Conservation (phyloP, 2,797 vertebrate species). For the Myoxocephalus aenaeus region DNA sequence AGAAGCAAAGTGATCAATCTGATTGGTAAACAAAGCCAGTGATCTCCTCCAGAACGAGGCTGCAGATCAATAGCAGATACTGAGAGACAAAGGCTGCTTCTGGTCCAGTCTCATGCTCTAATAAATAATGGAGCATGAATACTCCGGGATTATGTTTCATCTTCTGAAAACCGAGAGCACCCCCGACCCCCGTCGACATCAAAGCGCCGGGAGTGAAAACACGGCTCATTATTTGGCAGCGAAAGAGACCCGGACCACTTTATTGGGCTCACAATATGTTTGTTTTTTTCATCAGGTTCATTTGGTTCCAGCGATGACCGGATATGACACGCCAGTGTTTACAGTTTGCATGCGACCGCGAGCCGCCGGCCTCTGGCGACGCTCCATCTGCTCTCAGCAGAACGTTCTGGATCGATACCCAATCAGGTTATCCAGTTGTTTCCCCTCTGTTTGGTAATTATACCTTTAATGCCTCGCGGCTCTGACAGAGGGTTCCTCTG, state of each 20-base stretch:
- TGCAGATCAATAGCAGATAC: conserved; percentile 57
- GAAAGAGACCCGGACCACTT: not conserved
- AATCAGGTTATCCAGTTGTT: conserved; percentile 71
- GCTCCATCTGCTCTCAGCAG: conserved; percentile 47
- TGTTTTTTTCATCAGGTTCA: not conserved
- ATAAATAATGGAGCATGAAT: conserved; percentile 63
- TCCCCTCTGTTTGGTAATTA: conserved; percentile 67
- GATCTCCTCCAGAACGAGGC: conserved; percentile 32
- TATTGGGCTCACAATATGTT: not conserved
- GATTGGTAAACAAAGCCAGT: conserved; percentile 63
- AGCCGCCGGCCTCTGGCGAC: not conserved
- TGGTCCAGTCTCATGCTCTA: conserved; percentile 13
- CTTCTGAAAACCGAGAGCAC: conserved; percentile 27
- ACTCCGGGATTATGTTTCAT: conserved; percentile 46
- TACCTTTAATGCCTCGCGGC: conserved; percentile 43
- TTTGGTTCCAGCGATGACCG: conserved; percentile 2
- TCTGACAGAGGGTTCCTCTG: conserved; percentile 33
- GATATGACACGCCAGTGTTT: conserved; percentile 20
- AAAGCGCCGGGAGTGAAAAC: conserved; percentile 49
- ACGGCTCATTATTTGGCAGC: conserved; percentile 28
- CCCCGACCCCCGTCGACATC: conserved; percentile 38
- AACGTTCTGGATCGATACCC: conserved; percentile 70
- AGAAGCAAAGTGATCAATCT: conserved; percentile 63
- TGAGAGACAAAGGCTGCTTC: conserved; percentile 52
- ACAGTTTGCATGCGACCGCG: conserved; percentile 19